Percentiles rank a stretch among this genome's conserved stretches.
Evolutionary conservation across 2,888 invertebrate genomes (phyloP).

Genomic region (Drosophila eohydei): DNA sequence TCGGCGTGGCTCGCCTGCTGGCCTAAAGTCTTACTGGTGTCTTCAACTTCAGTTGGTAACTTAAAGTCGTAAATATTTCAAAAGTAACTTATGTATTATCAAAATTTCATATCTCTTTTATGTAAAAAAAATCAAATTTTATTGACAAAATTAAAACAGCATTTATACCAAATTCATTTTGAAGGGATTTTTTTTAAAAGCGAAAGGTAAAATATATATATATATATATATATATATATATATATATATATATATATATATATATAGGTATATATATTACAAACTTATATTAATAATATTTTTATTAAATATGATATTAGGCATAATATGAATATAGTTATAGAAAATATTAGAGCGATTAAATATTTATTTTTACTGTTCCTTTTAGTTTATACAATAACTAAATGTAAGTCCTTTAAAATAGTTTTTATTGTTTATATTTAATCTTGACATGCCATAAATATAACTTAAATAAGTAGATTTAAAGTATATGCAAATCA

Average conservation of each 20-base stretch:
- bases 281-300: too few species aligned
- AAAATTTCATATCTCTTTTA: background rate
- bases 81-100: conserved; percentile 10
- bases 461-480: too few species aligned
- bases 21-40: conserved; percentile 49
- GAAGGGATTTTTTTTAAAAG: background rate
- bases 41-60: background rate
- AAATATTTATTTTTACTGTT: too few species aligned
- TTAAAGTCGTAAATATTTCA: conserved; percentile 8
- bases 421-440: too few species aligned
- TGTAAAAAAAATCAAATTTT: background rate
- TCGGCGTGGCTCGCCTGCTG: conserved; percentile 78
- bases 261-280: too few species aligned
- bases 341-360: too few species aligned
- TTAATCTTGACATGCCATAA: too few species aligned
- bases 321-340: too few species aligned
- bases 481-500: background rate
- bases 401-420: too few species aligned
- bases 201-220: background rate
- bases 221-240: background rate
- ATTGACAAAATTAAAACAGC: conserved; percentile 28
- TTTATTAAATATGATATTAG: too few species aligned
- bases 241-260: too few species aligned
- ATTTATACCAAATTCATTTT: conserved; percentile 18
- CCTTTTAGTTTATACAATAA: too few species aligned